Evolutionary conservation across 1,140 invertebrate genomes (phyloP).

Genomic region (Venustaconcha ellipsiformis): DNA sequence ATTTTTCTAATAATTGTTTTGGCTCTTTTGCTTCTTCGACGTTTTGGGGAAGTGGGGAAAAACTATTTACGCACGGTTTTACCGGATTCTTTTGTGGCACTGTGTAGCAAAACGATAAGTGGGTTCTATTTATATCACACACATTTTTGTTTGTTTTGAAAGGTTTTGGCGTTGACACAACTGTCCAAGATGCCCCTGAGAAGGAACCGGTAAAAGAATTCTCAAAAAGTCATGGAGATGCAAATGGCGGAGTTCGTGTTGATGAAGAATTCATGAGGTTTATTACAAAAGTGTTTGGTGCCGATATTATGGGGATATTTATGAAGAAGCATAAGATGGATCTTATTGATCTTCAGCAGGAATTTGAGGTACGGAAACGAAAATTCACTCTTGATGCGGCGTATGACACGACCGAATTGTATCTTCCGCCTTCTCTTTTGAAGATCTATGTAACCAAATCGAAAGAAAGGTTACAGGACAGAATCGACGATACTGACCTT

Average conservation of each 20-base stretch:
- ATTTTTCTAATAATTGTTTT: no score
- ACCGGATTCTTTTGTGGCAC: no score
- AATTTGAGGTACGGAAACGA: conserved; percentile 27
- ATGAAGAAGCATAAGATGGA: conserved; percentile 21
- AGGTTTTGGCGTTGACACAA: conserved; percentile 24
- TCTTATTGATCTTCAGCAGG: conserved; percentile 25
- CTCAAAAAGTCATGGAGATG: conserved; percentile 16
- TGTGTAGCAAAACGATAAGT: no score
- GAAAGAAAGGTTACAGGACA: conserved; percentile 21
- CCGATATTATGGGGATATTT: conserved; percentile 21
- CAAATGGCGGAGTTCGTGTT: conserved; percentile 14
- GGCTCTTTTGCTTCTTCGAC: no score
- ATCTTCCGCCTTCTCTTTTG: conserved; percentile 14
- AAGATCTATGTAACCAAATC: conserved; percentile 24
- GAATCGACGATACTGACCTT: conserved; percentile 29
- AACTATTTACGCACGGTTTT: not conserved
- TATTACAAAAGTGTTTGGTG: conserved; percentile 12
- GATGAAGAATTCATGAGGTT: conserved; percentile 25
- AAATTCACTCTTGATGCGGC: conserved; percentile 18
- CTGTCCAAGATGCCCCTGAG: conserved; percentile 19
- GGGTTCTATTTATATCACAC: no score
- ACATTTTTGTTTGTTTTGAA: not conserved
- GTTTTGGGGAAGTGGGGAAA: not conserved
- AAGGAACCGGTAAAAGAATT: conserved; percentile 24
- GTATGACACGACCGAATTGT: conserved; percentile 2